phyloP scores from a whole-genome alignment of 2,797 vertebrate species.

The Sebastes alutus region DNA sequence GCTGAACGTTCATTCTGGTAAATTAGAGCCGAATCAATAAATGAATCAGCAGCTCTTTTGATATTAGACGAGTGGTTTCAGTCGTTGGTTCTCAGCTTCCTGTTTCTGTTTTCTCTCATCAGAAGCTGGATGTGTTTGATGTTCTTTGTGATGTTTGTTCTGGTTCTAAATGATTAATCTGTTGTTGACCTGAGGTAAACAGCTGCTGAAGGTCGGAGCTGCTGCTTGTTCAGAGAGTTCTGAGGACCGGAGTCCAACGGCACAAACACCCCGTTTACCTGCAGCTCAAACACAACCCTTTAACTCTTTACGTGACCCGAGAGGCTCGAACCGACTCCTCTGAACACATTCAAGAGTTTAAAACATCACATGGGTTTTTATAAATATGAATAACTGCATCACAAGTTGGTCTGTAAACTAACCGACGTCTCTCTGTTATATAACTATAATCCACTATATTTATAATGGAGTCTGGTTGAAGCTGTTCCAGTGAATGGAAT shows the following conservation, averaged over 20 bases:
- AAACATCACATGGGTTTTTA: neutral
- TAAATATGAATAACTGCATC: neutral
- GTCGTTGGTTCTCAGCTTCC: neutral
- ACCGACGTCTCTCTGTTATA: too few species aligned
- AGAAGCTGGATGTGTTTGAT: neutral
- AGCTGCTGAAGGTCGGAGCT: neutral
- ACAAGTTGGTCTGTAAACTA: neutral
- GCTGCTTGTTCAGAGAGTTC: constrained; percentile 21
- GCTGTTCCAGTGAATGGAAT: too few species aligned
- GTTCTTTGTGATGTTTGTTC: neutral
- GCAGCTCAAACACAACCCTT: neutral
- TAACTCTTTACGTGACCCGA: neutral
- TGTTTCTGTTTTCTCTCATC: too few species aligned
- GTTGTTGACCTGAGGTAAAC: constrained; percentile 32
- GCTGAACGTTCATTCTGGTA: neutral
- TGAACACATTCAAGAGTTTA: neutral
- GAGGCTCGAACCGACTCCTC: neutral
- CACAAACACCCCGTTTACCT: neutral
- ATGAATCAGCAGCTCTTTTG: neutral
- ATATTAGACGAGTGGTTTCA: neutral
- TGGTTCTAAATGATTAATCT: constrained; percentile 12
- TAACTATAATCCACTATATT: accelerated
- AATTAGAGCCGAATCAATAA: neutral
- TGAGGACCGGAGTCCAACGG: constrained; percentile 39
- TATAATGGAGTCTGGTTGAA: neutral